Percentiles rank a stretch among this genome's conserved stretches.
These are phyloP conservation scores for Labia minor DNA, from an alignment of 2,888 invertebrate genomes.

Conservation along the genomic window DNA sequence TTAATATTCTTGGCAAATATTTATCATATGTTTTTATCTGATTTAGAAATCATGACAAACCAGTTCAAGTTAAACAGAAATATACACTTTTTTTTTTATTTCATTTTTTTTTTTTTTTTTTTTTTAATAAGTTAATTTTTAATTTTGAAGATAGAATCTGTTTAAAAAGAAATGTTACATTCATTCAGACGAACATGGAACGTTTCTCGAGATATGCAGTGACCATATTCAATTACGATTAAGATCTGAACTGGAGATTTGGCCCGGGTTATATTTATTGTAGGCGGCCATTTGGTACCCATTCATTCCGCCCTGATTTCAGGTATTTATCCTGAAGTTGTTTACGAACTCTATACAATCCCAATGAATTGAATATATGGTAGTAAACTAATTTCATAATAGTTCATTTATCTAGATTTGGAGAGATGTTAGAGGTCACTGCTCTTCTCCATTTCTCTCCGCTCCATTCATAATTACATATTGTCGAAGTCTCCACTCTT, in stretches of 20 bases:
- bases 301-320: background rate
- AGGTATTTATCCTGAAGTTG: background rate
- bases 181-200: too few relatives aligned
- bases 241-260: background rate
- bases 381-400: conserved; percentile 9
- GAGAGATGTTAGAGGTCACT: background rate
- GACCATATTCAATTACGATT: conserved; percentile 1
- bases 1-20: conserved; percentile 13
- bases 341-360: background rate
- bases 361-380: background rate
- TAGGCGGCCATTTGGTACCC: background rate
- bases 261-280: background rate
- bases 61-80: background rate
- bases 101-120: background rate
- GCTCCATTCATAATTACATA: background rate
- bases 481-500: background rate
- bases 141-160: background rate
- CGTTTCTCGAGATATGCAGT: background rate
- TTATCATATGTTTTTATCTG: conserved; percentile 1
- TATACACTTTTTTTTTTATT: background rate
- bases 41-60: conserved; percentile 1
- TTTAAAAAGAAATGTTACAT: background rate
- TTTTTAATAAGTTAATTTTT: conserved; percentile 5
- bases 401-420: conserved; percentile 4
- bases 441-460: background rate